phyloP scores from a whole-genome alignment of 2,113 vertebrate genomes.

The Pantherophis guttatus region DNA sequence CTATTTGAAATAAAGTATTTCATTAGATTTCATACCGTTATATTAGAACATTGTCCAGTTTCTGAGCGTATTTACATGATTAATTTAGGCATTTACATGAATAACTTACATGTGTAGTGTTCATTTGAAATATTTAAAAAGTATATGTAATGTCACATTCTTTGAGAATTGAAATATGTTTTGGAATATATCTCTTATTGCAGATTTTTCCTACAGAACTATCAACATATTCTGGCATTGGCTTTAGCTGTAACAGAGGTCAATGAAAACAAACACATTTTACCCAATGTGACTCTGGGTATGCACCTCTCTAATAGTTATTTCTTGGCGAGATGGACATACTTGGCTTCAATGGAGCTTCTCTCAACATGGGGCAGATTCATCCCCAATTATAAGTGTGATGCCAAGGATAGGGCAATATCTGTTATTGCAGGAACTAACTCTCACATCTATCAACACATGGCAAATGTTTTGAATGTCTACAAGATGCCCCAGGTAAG shows the following conservation, averaged over 20 bases:
- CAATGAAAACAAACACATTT: not conserved
- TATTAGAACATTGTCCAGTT: too few relatives aligned
- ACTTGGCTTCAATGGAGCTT: too few relatives aligned
- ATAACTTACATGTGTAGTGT: not conserved
- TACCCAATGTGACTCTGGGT: too few relatives aligned
- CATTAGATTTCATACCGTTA: too few relatives aligned
- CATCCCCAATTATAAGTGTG: too few relatives aligned
- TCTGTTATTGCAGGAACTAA: not conserved
- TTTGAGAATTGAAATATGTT: not conserved
- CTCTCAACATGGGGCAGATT: too few relatives aligned
- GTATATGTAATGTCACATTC: not conserved
- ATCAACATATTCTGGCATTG: not conserved
- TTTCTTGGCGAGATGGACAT: too few relatives aligned
- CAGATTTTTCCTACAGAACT: not conserved
- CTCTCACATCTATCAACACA: not conserved
- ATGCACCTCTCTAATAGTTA: too few relatives aligned
- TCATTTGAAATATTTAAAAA: not conserved
- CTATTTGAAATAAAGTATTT: too few relatives aligned
- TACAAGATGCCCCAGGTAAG: conserved; percentile 12
- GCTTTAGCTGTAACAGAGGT: not conserved
- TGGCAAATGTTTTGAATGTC: not conserved
- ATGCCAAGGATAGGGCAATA: not conserved
- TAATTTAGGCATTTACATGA: not conserved
- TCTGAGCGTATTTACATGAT: too few relatives aligned
- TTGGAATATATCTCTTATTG: not conserved